Conservation (phyloP, 2,888 invertebrate species). For the Andrena minutula region DNA sequence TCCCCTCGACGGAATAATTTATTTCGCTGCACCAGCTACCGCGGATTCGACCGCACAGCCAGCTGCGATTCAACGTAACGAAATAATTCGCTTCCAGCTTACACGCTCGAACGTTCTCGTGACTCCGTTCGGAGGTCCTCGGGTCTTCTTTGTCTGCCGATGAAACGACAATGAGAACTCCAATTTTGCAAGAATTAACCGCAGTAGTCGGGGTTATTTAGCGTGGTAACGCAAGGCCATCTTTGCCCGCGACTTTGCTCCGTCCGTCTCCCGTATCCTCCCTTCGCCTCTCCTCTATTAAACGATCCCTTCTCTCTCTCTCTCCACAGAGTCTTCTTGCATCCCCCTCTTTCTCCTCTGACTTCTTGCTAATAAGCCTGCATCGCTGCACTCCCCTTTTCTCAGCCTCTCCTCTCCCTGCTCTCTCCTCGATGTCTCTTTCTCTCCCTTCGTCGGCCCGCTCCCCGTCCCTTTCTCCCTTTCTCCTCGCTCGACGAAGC, state of each 20-base stretch:
- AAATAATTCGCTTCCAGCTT: constrained; percentile 37
- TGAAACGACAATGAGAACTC: constrained; percentile 13
- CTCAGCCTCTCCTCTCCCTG: constrained; percentile 33
- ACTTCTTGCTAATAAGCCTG: constrained; percentile 71
- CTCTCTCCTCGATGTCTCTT: constrained; percentile 46
- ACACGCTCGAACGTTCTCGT: constrained; percentile 1
- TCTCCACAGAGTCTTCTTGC: constrained; percentile 46
- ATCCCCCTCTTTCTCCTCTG: constrained; percentile 53
- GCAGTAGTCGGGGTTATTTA: constrained; percentile 61
- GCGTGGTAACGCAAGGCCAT: constrained; percentile 72
- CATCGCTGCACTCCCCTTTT: constrained; percentile 61
- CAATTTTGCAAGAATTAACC: constrained; percentile 60
- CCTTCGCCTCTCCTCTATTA: constrained; percentile 44
- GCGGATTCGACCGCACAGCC: constrained; percentile 11
- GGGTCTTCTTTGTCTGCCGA: constrained; percentile 1
- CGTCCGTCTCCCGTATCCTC: constrained; percentile 25
- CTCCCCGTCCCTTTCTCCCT: constrained; percentile 17
- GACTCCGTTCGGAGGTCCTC: neutral
- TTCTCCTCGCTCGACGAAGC: constrained; percentile 51
- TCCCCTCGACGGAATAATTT: constrained; percentile 50
- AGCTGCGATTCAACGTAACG: constrained; percentile 11
- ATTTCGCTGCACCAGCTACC: constrained; percentile 28
- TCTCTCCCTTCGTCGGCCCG: constrained; percentile 34
- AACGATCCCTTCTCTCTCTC: constrained; percentile 40
- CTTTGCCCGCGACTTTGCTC: constrained; percentile 64